These are phyloP conservation scores for Daubentonia madagascariensis DNA, from an alignment of 2,113 vertebrate species.

Conservation along the genomic window DNA sequence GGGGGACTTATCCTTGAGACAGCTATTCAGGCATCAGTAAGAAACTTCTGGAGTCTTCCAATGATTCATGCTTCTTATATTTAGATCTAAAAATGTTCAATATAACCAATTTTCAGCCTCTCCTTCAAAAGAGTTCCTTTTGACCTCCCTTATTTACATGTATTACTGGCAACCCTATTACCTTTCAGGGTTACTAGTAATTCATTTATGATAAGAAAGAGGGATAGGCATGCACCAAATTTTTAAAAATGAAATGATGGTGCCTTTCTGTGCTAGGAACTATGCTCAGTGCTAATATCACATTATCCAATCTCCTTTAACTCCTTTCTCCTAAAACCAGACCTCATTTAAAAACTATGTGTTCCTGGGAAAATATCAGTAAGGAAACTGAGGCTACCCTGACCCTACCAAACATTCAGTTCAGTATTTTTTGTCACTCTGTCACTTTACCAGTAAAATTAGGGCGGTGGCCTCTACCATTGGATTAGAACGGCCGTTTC, in stretches of 20 bases:
- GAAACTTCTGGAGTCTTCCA: neutral
- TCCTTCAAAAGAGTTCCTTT: slow-evolving; percentile 16
- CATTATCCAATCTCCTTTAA: neutral
- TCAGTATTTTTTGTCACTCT: neutral
- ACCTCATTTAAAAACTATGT: neutral
- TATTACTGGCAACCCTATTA: neutral
- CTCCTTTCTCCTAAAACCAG: neutral
- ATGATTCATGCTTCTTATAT: neutral
- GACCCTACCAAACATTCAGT: neutral
- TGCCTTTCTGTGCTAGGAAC: neutral
- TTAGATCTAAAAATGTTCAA: neutral
- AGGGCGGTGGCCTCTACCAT: neutral
- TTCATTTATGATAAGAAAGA: neutral
- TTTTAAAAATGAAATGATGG: neutral
- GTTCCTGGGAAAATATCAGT: neutral
- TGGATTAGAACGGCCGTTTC: neutral
- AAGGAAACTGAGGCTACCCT: neutral
- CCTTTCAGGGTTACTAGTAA: neutral
- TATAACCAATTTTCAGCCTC: neutral
- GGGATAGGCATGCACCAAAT: neutral
- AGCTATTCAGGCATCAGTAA: neutral
- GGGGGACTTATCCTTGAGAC: neutral
- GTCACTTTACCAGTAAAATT: neutral
- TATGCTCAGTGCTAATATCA: neutral
- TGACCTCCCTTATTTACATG: neutral